These are phyloP conservation scores for Gambusia yucatana DNA, from an alignment of 2,797 vertebrate genomes.

Conservation along the genomic window DNA sequence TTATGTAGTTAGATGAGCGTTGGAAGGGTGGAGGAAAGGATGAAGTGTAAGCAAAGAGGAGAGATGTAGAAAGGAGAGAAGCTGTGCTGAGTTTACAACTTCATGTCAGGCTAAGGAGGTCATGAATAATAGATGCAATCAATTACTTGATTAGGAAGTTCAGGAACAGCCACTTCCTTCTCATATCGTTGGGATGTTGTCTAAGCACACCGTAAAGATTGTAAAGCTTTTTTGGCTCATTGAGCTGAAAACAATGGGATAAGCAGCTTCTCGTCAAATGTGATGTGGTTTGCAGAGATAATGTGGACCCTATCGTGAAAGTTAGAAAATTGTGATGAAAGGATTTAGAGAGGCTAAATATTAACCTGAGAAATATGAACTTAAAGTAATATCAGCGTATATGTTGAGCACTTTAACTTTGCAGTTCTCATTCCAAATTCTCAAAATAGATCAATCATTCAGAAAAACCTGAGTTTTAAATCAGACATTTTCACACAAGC, in stretches of 20 bases:
- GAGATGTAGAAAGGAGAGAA: constrained; percentile 63
- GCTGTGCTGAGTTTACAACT: constrained; percentile 77
- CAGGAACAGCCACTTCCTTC: constrained; percentile 75
- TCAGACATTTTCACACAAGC: constrained; percentile 37
- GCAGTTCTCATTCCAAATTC: constrained; percentile 1
- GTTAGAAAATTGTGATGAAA: constrained; percentile 37
- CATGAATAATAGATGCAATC: constrained; percentile 82
- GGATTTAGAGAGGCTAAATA: constrained; percentile 5
- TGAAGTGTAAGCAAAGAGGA: constrained; percentile 66
- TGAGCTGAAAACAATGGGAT: constrained; percentile 63
- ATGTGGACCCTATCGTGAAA: constrained; percentile 14
- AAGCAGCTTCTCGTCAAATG: constrained; percentile 53
- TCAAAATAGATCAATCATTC: constrained; percentile 28
- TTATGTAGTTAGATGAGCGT: constrained; percentile 73
- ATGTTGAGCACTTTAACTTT: constrained; percentile 5
- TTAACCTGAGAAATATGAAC: constrained; percentile 3
- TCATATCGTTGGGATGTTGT: constrained; percentile 69
- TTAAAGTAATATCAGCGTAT: constrained; percentile 5
- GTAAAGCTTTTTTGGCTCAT: constrained; percentile 69
- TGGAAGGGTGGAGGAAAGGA: constrained; percentile 65
- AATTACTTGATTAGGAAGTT: constrained; percentile 80
- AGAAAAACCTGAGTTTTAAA: constrained; percentile 38
- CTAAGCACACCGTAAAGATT: constrained; percentile 68
- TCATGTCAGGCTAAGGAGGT: constrained; percentile 74
- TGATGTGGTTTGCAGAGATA: constrained; percentile 33